Evolutionary conservation across 2,888 invertebrate species (phyloP).

Genomic region (Anorthoa munda): DNA sequence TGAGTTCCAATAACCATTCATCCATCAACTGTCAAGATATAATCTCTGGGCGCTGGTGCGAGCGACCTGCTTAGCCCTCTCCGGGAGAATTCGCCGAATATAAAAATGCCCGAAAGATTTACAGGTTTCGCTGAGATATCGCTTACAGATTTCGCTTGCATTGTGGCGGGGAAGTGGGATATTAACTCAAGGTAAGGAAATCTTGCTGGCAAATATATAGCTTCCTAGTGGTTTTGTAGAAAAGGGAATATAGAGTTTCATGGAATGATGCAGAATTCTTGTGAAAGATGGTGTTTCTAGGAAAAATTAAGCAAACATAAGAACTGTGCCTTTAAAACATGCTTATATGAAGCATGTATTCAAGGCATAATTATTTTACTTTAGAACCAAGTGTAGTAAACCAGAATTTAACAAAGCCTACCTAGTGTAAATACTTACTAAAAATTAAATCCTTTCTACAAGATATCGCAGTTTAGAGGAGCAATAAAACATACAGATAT

Average conservation of each 20-base stretch:
- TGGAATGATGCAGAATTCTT: background rate
- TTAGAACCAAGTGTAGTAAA: background rate
- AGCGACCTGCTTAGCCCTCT: slow-evolving; percentile 88
- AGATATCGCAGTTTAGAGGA: slow-evolving; percentile 54
- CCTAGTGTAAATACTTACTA: background rate
- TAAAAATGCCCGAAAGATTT: slow-evolving; percentile 90
- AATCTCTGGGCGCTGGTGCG: slow-evolving; percentile 91
- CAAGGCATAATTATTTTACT: background rate
- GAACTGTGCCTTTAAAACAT: background rate
- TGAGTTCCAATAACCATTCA: slow-evolving; percentile 95
- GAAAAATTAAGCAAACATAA: background rate
- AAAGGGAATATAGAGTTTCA: slow-evolving; percentile 4
- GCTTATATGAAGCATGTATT: too few species aligned
- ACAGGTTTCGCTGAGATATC: slow-evolving; percentile 88
- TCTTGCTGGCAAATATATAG: slow-evolving; percentile 40
- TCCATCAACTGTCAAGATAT: slow-evolving; percentile 94
- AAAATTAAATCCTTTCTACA: slow-evolving; percentile 36
- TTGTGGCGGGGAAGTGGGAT: slow-evolving; percentile 74
- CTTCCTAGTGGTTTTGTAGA: background rate
- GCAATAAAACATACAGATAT: slow-evolving; percentile 70
- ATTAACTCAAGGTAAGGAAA: slow-evolving; percentile 61
- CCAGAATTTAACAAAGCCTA: background rate
- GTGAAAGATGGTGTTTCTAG: background rate
- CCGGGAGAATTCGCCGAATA: slow-evolving; percentile 85
- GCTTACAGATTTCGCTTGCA: slow-evolving; percentile 85